Evolutionary conservation across 2,797 vertebrate species (phyloP).

Genomic region (Chaenodraco wilsoni): DNA sequence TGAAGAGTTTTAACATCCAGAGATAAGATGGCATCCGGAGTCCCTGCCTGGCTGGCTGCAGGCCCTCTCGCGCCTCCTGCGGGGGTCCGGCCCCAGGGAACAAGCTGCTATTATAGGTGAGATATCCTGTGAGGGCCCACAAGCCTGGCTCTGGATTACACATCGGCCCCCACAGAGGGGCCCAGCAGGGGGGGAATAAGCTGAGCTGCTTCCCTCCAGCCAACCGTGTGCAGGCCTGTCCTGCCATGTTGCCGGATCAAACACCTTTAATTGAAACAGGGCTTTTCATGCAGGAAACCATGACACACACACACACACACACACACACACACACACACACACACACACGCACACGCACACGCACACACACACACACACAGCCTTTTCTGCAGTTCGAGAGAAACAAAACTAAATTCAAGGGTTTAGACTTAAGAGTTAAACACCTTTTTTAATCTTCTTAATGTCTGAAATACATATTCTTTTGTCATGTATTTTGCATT

Average conservation of each 20-base stretch:
- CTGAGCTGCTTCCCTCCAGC: constrained; percentile 45
- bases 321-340: constrained; percentile 3
- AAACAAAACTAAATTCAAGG: not conserved
- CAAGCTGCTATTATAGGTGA: constrained; percentile 74
- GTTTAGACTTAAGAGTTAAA: not conserved
- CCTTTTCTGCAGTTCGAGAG: not conserved
- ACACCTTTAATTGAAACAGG: constrained; percentile 75
- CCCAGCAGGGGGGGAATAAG: constrained; percentile 58
- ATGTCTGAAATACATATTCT: not conserved
- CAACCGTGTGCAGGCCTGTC: constrained; percentile 37
- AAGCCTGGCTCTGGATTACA: constrained; percentile 70
- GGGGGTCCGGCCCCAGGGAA: constrained; percentile 55
- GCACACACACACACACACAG: constrained; percentile 1
- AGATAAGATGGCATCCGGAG: constrained; percentile 22
- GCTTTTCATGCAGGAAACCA: constrained; percentile 49
- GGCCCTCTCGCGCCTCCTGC: constrained; percentile 61
- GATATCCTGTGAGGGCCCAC: constrained; percentile 70
- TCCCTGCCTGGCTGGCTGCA: constrained; percentile 32
- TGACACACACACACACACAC: constrained; percentile 12
- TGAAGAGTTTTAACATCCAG: not conserved
- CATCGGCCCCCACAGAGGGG: constrained; percentile 53
- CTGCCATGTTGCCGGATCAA: constrained; percentile 54
- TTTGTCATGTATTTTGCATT: not conserved
- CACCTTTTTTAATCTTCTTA: not conserved
- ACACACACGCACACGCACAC: not conserved